Evolutionary conservation across 2,113 vertebrate genomes (phyloP), one percentile per base, ranked within the genome.

Genomic region (Numida meleagris): DNA sequence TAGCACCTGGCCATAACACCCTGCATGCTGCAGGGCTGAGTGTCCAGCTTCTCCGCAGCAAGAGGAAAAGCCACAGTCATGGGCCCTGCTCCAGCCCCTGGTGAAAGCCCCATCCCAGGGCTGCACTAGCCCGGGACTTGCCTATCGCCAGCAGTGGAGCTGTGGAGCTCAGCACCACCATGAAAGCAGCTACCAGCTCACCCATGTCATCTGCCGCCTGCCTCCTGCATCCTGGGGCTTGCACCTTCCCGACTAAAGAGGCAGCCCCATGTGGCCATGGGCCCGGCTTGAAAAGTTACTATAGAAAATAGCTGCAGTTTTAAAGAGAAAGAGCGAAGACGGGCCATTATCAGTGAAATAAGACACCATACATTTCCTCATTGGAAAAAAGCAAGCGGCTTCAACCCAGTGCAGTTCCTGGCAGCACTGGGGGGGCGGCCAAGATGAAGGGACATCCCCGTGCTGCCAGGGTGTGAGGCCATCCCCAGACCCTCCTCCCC

Each of bases 71-170:
- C 4, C 36, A 16, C 0, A 0, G 58, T 42, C 18, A 18, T 13
- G 0, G 3, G 12, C 65, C 36, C 74, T 51, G 48, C 43, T 76
- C 33, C 29, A 46, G 3, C 15, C 18, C 14, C 25, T 0, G 0
- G n/a, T 38, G 62, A 77, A 63, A 71, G 55, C 21, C 33, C 46
- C 40, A 33, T 16, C 21, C 48, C 62, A 38, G 71, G 12, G 0
- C 40, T 62, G 45, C 29, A 78, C 33, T 53, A 72, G 53, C 43
- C 25, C 45, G 14, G 65, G 45, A 71, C 7, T 66, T 43, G 42
- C 23, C 14, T 38, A 23, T 14, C 38, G 5, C 3, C 0, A 66
- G 71, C 57, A 78, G 77, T 40, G 65, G 65, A 66, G 34, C 7
- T 3, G 0, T 14, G 21, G 33, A 82, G 33, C 10, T 24, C 4